These are phyloP conservation scores for Allygus modestus DNA, from an alignment of 2,888 invertebrate species.

Conservation along the genomic window DNA sequence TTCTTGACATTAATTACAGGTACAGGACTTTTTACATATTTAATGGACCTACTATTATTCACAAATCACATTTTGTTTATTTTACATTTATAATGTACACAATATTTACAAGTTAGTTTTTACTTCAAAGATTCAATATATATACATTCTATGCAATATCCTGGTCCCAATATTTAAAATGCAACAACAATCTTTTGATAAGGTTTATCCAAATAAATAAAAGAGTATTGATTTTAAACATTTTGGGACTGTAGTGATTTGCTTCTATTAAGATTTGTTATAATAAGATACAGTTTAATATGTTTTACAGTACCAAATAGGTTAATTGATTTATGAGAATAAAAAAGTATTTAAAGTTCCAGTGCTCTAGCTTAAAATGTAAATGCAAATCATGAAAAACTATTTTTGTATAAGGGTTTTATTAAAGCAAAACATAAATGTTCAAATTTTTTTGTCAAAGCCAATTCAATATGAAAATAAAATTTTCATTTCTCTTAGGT, in stretches of 20 bases:
- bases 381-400: too few species aligned
- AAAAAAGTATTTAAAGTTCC: too few species aligned
- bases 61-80: slow-evolving; percentile 17
- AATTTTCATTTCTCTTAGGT: too few species aligned
- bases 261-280: neutral
- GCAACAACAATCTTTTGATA: neutral
- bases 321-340: neutral
- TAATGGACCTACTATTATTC: neutral
- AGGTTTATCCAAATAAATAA: neutral
- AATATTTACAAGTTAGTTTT: slow-evolving; percentile 15
- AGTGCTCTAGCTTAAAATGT: too few species aligned
- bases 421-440: too few species aligned
- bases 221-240: neutral
- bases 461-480: too few species aligned
- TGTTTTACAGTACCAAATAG: neutral
- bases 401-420: too few species aligned
- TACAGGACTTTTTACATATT: slow-evolving; percentile 40
- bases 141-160: neutral
- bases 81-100: slow-evolving; percentile 13
- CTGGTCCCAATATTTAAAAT: slow-evolving; percentile 23
- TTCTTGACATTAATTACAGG: slow-evolving; percentile 32
- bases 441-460: too few species aligned
- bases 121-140: too few species aligned
- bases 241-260: neutral
- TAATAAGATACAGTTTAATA: neutral